Conservation (phyloP, 2,888 invertebrate genomes). For the Phytoseiulus persimilis region DNA sequence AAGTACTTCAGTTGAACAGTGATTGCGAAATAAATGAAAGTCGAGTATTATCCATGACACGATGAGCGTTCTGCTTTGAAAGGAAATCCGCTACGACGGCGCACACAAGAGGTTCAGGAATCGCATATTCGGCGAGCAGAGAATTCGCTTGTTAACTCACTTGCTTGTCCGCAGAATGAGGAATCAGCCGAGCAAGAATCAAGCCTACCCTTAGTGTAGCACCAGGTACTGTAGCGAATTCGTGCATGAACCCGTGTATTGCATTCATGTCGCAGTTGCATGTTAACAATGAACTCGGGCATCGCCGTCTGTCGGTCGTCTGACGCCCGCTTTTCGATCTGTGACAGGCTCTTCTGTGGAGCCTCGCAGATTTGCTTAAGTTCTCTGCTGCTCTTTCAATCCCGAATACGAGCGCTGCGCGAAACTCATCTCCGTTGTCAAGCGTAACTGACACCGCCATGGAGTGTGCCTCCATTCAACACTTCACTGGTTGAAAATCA, state of each 20-base stretch:
- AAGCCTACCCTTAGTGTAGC: background rate
- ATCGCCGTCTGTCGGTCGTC: background rate
- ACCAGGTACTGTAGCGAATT: background rate
- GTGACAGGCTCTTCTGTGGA: background rate
- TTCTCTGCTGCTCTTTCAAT: no score
- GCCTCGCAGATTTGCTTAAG: no score
- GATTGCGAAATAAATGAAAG: no score
- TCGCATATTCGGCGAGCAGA: background rate
- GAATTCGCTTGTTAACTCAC: constrained; percentile 5
- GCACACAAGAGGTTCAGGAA: no score
- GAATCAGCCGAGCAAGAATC: background rate
- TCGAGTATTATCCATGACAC: no score
- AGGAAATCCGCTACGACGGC: no score
- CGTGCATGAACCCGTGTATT: background rate
- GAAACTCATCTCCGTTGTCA: no score
- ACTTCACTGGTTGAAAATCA: background rate
- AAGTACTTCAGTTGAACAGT: no score
- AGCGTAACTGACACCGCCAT: no score
- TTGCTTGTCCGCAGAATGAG: background rate
- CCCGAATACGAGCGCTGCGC: no score
- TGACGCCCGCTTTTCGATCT: background rate
- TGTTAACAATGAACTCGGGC: background rate
- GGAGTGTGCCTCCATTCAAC: no score
- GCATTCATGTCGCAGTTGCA: background rate
- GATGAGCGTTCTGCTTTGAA: no score